Evolutionary conservation across 2,797 vertebrate species (phyloP), one percentile per base, ranked within the genome.

Genomic region (Falco columbarius): DNA sequence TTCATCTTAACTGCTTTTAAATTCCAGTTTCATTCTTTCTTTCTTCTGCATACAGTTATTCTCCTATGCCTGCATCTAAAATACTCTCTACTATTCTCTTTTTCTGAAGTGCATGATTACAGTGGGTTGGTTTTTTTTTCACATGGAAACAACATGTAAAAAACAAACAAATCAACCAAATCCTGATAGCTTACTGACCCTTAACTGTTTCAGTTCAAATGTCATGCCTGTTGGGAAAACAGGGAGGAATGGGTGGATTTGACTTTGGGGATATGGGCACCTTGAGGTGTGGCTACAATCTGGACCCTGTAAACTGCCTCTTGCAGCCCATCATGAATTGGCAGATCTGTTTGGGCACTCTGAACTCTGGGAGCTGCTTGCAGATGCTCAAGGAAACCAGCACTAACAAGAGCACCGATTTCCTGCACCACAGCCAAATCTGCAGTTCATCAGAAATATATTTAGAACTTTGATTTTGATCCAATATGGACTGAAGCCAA

Each of bases 1-100:
- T 89, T 95, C 81, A 76, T 86, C 74, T 71, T 75, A 81, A 94
- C 62, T 75, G 79, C 79, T 94, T 90, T 93, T 32, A 86, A 87
- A 91, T 92, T 81, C 66, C 34, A 91, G 22, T 30, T 95, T 84
- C 77, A 80, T 68, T 90, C 79, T 73, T 56, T 55, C 47, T 75
- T 71, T 82, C 54, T 84, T 87, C 55, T 72, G 22, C 58, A 38
- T 34, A 54, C 54, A 70, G 32, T 61, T 81, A 36, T 65, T 80
- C 49, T 81, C 29, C 40, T 73, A 14, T 51, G 58, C 11, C 61
- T 73, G 30, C 20, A 55, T 54, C 52, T 85, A 52, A 94, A 88
- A 92, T 34, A 85, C 21, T 55, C 17, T 40, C 36, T 36, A 63
- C 32, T 74, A 21, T 56, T 67, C 27, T 51, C 9, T 68, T 74